A percentile compares a stretch with the other conserved stretches of the same genome.
phyloP scores from a whole-genome alignment of 1,140 invertebrate genomes.

The Temnothorax longispinosus region DNA sequence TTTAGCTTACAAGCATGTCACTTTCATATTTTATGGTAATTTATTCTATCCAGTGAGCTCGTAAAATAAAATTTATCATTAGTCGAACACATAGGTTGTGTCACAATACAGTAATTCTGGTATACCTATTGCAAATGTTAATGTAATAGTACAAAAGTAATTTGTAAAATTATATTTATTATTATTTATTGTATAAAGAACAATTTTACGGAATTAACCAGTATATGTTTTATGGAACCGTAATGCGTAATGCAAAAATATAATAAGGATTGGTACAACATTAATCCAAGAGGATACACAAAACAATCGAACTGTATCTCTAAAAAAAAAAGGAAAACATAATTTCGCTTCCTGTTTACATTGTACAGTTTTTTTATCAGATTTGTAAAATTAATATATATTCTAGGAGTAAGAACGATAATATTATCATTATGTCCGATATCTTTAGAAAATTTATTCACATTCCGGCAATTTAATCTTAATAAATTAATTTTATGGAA shows the following conservation, averaged over 20 bases:
- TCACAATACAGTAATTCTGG: not conserved
- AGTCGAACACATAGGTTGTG: not conserved
- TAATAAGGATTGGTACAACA: not conserved
- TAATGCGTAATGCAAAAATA: not conserved
- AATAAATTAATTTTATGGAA: not conserved
- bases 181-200: not conserved
- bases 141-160: not conserved
- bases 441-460: not conserved
- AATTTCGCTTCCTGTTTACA: not conserved
- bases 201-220: not conserved
- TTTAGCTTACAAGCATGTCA: conserved; percentile 29
- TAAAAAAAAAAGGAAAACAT: not conserved
- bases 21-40: conserved; percentile 38
- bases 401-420: not conserved
- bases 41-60: not conserved
- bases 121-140: not conserved
- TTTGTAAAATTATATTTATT: not conserved
- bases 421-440: not conserved
- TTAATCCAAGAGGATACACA: not conserved
- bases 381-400: not conserved
- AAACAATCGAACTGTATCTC: not conserved
- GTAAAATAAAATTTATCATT: not conserved
- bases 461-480: not conserved
- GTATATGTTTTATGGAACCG: not conserved
- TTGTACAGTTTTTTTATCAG: not conserved